These are phyloP conservation scores for Calliopsis andreniformis DNA, from an alignment of 1,140 invertebrate genomes.

Conservation along the genomic window DNA sequence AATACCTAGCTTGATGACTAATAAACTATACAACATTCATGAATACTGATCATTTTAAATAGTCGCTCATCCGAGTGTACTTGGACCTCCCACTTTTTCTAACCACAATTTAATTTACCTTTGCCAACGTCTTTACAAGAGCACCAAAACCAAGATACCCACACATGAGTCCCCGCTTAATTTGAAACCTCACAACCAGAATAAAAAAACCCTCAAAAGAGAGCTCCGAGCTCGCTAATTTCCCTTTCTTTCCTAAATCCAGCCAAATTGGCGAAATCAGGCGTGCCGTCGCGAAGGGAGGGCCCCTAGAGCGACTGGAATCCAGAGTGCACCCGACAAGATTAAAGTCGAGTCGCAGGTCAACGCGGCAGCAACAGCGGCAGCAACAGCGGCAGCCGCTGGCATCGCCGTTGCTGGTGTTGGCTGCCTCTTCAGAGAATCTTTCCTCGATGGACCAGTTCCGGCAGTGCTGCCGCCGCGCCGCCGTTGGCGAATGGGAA, in stretches of 20 bases:
- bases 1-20: too few relatives aligned
- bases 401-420: conserved; percentile 36
- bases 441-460: conserved; percentile 64
- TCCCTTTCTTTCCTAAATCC: too few relatives aligned
- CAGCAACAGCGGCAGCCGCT: conserved; percentile 3
- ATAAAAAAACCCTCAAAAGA: too few relatives aligned
- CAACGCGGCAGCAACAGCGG: background rate
- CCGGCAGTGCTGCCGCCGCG: conserved; percentile 53
- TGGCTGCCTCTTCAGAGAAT: conserved; percentile 52
- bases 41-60: too few relatives aligned
- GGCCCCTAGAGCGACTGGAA: conserved; percentile 31
- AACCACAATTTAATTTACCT: too few relatives aligned
- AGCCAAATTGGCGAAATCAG: conserved; percentile 3
- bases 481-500: conserved; percentile 61
- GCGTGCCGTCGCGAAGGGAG: background rate
- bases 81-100: too few relatives aligned
- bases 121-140: too few relatives aligned
- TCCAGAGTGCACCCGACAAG: conserved; percentile 34
- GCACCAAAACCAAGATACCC: too few relatives aligned
- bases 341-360: conserved; percentile 52
- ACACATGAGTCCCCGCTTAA: too few relatives aligned
- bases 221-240: background rate
- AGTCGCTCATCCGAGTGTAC: too few relatives aligned
- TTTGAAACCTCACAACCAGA: too few relatives aligned
- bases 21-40: too few relatives aligned